Base-by-base conservation (phyloP, 2,113 vertebrate genomes). In the Xenopus borealis region DNA sequence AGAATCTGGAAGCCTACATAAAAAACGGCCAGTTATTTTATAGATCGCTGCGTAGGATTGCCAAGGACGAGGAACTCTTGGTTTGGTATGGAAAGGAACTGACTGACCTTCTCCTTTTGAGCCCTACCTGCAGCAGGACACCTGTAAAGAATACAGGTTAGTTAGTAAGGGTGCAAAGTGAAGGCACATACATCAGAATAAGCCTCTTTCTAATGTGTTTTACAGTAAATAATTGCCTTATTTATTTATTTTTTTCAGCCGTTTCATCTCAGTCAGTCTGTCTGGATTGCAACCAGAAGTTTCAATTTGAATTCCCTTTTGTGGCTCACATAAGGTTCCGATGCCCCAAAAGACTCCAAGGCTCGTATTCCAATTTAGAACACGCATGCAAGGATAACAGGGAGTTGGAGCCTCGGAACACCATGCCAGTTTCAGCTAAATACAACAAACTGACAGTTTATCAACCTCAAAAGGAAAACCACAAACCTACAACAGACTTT, bases 41-140 rank as follows among this genome's bases (percentile, higher is more conserved):
- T 81, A 93, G 97, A 78, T 98, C 96, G 8, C 92, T 98, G 14
- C 92, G 96, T 67, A 93, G 95, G 79, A 95, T 98, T 62, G 93
- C 95, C 87, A 98, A 98, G 87, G 96, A 99, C 62, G 97, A 99
- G 83, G 97, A 99, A 87, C 80, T 99, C 66, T 87, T 99, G 79
- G 97, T 99, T 59, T 99, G 97, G 97, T 98, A 99, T 78, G 96
- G 96, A 27, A 96, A 97, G 72, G 97, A 99, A 81, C 91, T 99
- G 75, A 90, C 92, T 0, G 95, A 98, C 75, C 86, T 99, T 72
- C 93, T 99, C 76, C 88, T 97, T 69, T 94, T 98, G 67, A 89
- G 86, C 69, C 81, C 93, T 18, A 82, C 87, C 82, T 4, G 23
- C 23, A 27, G 33, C 47, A 85, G 92, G 82, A 81, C 90, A 18